phyloP scores from a whole-genome alignment of 2,113 vertebrate genomes.

The Alectura lathami region DNA sequence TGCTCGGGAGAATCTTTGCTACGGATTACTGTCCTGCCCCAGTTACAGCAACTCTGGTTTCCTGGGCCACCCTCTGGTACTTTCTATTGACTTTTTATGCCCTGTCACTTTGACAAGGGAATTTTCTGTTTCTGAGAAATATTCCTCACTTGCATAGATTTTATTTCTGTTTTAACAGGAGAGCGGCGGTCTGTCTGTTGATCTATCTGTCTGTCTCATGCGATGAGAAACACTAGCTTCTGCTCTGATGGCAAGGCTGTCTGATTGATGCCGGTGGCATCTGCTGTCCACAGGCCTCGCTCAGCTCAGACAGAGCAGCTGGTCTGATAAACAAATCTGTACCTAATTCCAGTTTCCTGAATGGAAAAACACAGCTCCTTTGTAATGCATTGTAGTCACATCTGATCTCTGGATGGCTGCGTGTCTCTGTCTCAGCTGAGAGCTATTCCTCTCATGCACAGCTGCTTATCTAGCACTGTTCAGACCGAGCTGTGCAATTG shows the following conservation, averaged over 20 bases:
- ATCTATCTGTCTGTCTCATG: background rate
- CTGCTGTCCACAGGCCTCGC: slow-evolving; percentile 20
- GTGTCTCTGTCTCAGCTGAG: slow-evolving; percentile 19
- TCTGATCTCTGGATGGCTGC: slow-evolving; percentile 19
- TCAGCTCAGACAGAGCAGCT: slow-evolving; percentile 8
- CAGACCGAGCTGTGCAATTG: fast-evolving
- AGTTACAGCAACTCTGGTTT: background rate
- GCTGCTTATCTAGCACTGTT: slow-evolving; percentile 46
- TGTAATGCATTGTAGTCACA: slow-evolving; percentile 59
- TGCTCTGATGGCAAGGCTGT: background rate
- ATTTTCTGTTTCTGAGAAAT: background rate
- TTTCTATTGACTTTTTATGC: background rate
- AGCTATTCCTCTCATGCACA: slow-evolving; percentile 40
- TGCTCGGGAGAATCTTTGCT: background rate
- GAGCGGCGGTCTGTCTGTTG: slow-evolving; percentile 3
- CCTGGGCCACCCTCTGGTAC: background rate
- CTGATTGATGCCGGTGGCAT: slow-evolving; percentile 55
- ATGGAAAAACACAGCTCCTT: slow-evolving; percentile 68
- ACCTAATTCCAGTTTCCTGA: slow-evolving; percentile 59
- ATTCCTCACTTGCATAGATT: background rate
- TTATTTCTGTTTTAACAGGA: background rate
- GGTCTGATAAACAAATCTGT: slow-evolving; percentile 65
- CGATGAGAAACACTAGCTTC: background rate
- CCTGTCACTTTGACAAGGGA: background rate
- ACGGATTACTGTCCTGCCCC: background rate